These are phyloP conservation scores for Stenichneumon culpator DNA, from an alignment of 2,888 invertebrate genomes.

Conservation along the genomic window DNA sequence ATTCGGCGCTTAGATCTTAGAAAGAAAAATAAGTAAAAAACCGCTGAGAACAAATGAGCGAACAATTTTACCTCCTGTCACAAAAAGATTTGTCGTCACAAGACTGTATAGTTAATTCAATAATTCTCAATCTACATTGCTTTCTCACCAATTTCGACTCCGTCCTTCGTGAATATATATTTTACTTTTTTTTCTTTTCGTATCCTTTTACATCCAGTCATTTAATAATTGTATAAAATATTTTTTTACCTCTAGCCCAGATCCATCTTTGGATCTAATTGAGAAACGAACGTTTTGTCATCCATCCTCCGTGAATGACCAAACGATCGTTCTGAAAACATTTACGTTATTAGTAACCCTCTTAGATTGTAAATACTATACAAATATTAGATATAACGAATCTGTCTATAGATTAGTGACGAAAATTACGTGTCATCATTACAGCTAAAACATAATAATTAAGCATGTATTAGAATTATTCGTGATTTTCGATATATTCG, in stretches of 20 bases:
- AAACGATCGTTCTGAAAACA: constrained; percentile 12
- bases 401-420: constrained; percentile 28
- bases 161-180: constrained; percentile 52
- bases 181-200: not conserved
- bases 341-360: constrained; percentile 18
- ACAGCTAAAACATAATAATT: constrained; percentile 35
- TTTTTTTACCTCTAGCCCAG: constrained; percentile 34
- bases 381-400: constrained; percentile 47
- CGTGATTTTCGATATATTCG: constrained; percentile 7
- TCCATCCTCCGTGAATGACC: constrained; percentile 2
- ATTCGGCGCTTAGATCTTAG: constrained; percentile 30
- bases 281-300: constrained; percentile 23
- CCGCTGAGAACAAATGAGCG: constrained; percentile 10
- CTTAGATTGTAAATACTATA: constrained; percentile 62
- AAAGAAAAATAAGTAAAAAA: constrained; percentile 6
- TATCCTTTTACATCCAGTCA: constrained; percentile 28
- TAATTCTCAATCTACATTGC: constrained; percentile 43
- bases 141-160: constrained; percentile 54
- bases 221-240: constrained; percentile 12
- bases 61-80: constrained; percentile 48
- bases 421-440: constrained; percentile 24
- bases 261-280: constrained; percentile 33
- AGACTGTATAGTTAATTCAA: constrained; percentile 61
- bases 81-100: constrained; percentile 46
- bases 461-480: constrained; percentile 22